Conservation (phyloP, 2,113 vertebrate genomes). For the Ia io region DNA sequence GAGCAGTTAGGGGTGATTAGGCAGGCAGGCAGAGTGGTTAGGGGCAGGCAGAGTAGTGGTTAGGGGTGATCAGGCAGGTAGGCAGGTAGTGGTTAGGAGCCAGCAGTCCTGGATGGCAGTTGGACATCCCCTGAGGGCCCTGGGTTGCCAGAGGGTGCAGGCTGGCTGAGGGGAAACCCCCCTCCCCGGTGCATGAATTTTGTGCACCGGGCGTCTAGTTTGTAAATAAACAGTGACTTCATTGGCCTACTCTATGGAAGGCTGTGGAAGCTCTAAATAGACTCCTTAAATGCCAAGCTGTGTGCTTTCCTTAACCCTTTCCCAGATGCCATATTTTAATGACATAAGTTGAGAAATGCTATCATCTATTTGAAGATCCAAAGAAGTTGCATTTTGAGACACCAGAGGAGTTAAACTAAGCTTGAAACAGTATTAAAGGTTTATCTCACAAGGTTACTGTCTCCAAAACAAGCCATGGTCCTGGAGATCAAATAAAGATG, state of each 20-base stretch:
- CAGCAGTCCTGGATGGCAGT: too few species aligned
- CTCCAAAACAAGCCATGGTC: constrained; percentile 38
- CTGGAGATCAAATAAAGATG: background rate
- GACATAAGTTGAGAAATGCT: too few species aligned
- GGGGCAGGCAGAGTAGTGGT: too few species aligned
- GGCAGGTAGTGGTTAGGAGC: too few species aligned
- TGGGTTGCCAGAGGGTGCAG: too few species aligned
- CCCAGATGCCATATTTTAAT: background rate
- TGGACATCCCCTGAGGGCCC: too few species aligned
- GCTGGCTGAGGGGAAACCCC: too few species aligned
- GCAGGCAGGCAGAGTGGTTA: too few species aligned
- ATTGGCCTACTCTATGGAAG: background rate
- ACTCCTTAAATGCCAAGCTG: background rate
- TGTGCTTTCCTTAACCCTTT: background rate
- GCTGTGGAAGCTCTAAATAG: background rate
- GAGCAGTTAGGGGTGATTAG: too few species aligned
- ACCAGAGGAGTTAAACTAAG: background rate
- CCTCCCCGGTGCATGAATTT: too few species aligned
- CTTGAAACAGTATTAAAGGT: background rate
- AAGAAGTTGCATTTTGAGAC: background rate
- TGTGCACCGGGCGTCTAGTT: background rate
- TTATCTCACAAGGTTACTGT: background rate
- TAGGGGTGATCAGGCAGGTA: too few species aligned
- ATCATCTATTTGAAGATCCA: background rate
- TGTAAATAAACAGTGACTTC: background rate